A percentile compares a stretch with the other conserved stretches of the same genome.
Conservation (phyloP, 2,888 invertebrate species). For the Trisateles emortualis region DNA sequence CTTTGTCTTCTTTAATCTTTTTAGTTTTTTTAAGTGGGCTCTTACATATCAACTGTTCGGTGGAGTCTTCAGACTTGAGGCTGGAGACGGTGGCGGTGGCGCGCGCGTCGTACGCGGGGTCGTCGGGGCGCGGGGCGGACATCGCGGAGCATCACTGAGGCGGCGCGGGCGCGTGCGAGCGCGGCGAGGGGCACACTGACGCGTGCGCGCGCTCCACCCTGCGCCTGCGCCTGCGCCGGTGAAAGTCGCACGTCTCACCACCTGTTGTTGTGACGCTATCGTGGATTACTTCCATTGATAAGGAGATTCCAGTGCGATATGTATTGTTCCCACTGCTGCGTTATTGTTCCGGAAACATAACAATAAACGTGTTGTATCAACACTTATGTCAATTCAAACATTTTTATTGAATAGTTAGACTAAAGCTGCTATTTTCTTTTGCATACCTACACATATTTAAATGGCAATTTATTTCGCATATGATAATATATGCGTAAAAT, state of each 20-base stretch:
- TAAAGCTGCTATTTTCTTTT: slow-evolving; percentile 1
- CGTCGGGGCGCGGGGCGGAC: slow-evolving; percentile 53
- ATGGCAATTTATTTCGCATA: too few relatives aligned
- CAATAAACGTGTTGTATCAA: neutral
- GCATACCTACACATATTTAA: too few relatives aligned
- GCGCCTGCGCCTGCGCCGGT: slow-evolving; percentile 38
- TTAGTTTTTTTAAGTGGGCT: slow-evolving; percentile 74
- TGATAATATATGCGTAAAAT: too few relatives aligned
- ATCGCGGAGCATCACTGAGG: slow-evolving; percentile 49
- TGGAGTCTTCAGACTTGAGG: slow-evolving; percentile 84
- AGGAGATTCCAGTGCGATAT: slow-evolving; percentile 22
- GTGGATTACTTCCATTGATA: slow-evolving; percentile 41
- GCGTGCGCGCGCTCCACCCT: slow-evolving; percentile 26
- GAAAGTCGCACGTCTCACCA: slow-evolving; percentile 45
- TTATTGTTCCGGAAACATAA: neutral
- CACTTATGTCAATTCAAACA: neutral
- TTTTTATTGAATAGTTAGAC: neutral
- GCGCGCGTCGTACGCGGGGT: slow-evolving; percentile 55
- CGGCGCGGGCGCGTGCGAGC: slow-evolving; percentile 35
- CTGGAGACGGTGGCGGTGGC: slow-evolving; percentile 79
- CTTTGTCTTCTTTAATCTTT: slow-evolving; percentile 48
- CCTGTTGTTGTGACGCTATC: slow-evolving; percentile 41
- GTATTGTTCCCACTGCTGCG: slow-evolving; percentile 1
- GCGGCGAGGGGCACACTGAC: slow-evolving; percentile 47
- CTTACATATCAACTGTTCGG: slow-evolving; percentile 87